Percentiles rank a stretch among this genome's conserved stretches.
phyloP scores from a whole-genome alignment of 2,797 vertebrate species.

The Buphagus erythrorhynchus region DNA sequence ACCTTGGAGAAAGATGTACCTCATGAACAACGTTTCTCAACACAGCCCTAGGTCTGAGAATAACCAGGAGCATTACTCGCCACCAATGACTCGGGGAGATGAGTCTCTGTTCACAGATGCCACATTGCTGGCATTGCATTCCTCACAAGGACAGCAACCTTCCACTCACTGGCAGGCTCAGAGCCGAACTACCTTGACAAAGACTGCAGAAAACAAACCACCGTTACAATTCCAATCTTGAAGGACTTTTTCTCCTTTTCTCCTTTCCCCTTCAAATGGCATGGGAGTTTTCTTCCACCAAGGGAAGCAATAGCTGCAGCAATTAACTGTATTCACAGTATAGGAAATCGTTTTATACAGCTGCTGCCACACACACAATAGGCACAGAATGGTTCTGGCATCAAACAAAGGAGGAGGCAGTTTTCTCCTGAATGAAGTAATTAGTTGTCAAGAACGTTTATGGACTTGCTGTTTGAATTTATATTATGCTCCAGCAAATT shows the following conservation, averaged over 20 bases:
- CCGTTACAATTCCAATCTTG: background rate
- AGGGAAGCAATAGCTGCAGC: background rate
- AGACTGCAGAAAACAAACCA: background rate
- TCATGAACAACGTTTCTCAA: background rate
- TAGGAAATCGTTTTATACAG: background rate
- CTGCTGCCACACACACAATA: constrained; percentile 8
- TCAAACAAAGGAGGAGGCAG: background rate
- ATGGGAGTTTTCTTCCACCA: background rate
- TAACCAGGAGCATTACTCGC: background rate
- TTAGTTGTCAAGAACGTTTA: background rate
- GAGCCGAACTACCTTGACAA: background rate
- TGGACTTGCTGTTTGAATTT: background rate
- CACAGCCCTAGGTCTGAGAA: background rate
- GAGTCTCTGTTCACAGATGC: background rate
- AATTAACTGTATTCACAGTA: constrained; percentile 35
- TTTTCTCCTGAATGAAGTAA: constrained; percentile 33
- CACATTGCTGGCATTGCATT: background rate
- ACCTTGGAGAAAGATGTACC: background rate
- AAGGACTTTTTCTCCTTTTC: background rate
- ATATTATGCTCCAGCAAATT: background rate
- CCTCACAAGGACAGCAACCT: background rate
- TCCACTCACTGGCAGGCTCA: background rate
- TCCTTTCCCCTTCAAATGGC: background rate
- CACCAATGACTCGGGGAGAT: background rate
- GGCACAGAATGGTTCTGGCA: background rate